These are phyloP conservation scores for Rhombomys opimus DNA, from an alignment of 2,113 vertebrate species.

Conservation along the genomic window DNA sequence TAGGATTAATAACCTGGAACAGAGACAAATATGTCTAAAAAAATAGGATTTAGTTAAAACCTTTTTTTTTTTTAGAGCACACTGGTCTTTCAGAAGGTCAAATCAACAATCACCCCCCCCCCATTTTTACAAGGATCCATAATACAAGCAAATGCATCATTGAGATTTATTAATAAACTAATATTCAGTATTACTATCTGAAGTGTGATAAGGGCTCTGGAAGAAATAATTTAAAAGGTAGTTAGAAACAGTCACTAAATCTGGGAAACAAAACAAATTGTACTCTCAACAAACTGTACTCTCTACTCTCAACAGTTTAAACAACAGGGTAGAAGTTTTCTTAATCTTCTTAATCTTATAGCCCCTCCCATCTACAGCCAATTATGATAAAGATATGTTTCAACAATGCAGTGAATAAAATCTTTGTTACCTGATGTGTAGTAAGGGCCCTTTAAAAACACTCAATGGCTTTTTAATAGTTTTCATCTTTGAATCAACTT, in stretches of 20 bases:
- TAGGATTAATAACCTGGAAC: neutral
- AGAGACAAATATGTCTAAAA: constrained; percentile 31
- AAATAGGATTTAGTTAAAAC: constrained; percentile 36
- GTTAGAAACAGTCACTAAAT: neutral
- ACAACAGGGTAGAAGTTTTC: constrained; percentile 4
- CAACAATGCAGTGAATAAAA: neutral
- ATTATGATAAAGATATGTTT: constrained; percentile 32
- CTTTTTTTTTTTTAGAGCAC: constrained; percentile 9
- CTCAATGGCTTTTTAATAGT: constrained; percentile 92
- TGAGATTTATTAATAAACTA: constrained; percentile 22
- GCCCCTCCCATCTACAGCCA: neutral
- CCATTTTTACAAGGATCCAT: neutral
- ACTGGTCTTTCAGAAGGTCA: constrained; percentile 52
- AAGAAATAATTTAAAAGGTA: constrained; percentile 22
- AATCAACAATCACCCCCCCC: neutral
- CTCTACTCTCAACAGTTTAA: constrained; percentile 23
- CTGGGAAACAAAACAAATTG: constrained; percentile 10
- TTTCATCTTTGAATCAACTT: constrained; percentile 90
- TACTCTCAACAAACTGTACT: constrained; percentile 46
- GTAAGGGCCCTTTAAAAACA: constrained; percentile 94
- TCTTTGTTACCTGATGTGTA: constrained; percentile 94
- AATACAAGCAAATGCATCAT: constrained; percentile 10
- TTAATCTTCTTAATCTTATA: constrained; percentile 49
- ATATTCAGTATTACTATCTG: constrained; percentile 86
- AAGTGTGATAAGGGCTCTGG: constrained; percentile 90